Conservation (phyloP, 2,888 invertebrate genomes). For the Glaucopsyche alexis region DNA sequence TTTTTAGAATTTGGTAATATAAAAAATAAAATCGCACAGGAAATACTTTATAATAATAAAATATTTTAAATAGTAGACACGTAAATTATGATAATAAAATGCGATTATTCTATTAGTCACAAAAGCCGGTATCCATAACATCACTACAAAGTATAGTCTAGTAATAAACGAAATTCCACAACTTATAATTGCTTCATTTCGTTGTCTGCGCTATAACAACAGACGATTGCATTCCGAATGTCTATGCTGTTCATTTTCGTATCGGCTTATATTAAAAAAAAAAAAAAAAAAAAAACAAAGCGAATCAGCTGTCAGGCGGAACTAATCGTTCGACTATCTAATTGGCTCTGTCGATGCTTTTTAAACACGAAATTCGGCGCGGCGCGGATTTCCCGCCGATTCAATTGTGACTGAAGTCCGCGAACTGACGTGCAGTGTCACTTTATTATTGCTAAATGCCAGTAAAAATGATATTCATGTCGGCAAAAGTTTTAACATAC, state of each 20-base stretch:
- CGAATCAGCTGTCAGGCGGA: slow-evolving; percentile 48
- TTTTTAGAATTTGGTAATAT: too few species aligned
- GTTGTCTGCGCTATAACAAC: slow-evolving; percentile 54
- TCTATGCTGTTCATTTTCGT: slow-evolving; percentile 49
- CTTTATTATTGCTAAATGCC: slow-evolving; percentile 11
- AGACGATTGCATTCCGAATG: slow-evolving; percentile 55
- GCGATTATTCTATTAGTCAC: slow-evolving; percentile 42
- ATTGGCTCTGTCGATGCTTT: slow-evolving; percentile 47
- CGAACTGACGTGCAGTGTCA: slow-evolving; percentile 39
- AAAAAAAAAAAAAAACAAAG: slow-evolving; percentile 44
- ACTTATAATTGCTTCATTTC: slow-evolving; percentile 79
- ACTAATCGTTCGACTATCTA: slow-evolving; percentile 45
- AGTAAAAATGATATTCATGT: slow-evolving; percentile 35
- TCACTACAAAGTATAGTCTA: slow-evolving; percentile 71
- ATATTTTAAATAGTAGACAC: neutral
- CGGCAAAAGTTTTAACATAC: slow-evolving; percentile 41
- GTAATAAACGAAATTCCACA: slow-evolving; percentile 74
- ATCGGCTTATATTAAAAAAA: slow-evolving; percentile 43
- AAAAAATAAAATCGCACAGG: too few species aligned
- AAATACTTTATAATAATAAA: neutral
- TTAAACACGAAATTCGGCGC: slow-evolving; percentile 51
- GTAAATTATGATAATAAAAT: neutral
- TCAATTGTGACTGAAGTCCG: slow-evolving; percentile 51
- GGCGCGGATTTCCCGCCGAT: slow-evolving; percentile 65
- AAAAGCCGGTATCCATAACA: slow-evolving; percentile 70